Base-by-base conservation (phyloP, 2,113 vertebrate species). In the Synchiropus splendidus region DNA sequence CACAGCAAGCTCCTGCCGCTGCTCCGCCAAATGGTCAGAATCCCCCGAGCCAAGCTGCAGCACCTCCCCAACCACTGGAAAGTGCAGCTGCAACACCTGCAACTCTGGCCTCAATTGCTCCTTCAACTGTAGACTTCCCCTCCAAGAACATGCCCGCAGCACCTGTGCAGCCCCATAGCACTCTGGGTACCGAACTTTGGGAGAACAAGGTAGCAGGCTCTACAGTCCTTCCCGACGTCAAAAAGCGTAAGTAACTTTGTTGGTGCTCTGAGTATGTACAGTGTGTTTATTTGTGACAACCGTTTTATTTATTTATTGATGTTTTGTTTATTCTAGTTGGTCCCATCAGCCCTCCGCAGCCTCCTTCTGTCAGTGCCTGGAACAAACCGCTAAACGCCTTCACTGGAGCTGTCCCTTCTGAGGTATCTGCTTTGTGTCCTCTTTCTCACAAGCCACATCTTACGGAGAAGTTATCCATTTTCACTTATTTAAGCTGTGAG, bases 301-400 rank as follows among this genome's bases (percentile, higher is more conserved):
- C 3, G 12, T 33, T 12, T 1, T 31, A 32, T 27, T 6, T 40
- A 6, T 35, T 1, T n/a, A 16, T 40, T 15, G 2, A 27, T 2
- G 18, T 49, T 1, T 59, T 54, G 9, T 54, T 0, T 72, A 3
- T 77, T 67, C n/a, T 66, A 99, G 95, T 99, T 74, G 93, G 92
- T 79, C 91, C 89, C 44, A 98, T 99, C 71, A 98, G 91, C 71
- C 90, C 94, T 48, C 93, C 91, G 14, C 93, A 95, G 69, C 92
- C 94, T 18, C 92, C 93, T 32, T 89, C 94, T n/a, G 92, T 97
- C 64, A 99, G 94, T 79, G 95, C 95, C 33, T 99, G 95, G 95
- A 98, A 96, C 83, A 99, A 99, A 66, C 95, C 95, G 55, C 83
- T 99, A 57, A 97, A 93, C 41, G 92, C 94, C 13, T 99, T 99